Evolutionary conservation across 2,888 invertebrate species (phyloP).

Genomic region (Polymixis flavicincta): DNA sequence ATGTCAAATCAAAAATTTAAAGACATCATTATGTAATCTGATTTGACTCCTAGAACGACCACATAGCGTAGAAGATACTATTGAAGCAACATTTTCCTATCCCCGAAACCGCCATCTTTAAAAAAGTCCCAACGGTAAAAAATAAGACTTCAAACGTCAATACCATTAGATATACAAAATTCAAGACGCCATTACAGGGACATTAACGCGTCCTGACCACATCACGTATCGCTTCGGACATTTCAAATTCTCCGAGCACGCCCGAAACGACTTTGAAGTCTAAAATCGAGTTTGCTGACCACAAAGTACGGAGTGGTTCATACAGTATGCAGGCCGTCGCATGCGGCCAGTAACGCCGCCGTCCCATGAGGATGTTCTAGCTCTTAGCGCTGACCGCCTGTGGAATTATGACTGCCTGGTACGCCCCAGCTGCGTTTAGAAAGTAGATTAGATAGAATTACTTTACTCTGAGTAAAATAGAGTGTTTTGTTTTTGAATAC

Average conservation of each 20-base stretch:
- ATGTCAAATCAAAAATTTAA: too few species aligned
- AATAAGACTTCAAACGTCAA: constrained; percentile 53
- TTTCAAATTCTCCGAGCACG: constrained; percentile 68
- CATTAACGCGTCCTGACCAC: constrained; percentile 64
- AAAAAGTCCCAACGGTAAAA: constrained; percentile 23
- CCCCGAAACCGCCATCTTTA: not conserved
- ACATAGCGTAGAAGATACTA: not conserved
- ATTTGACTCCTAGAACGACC: not conserved
- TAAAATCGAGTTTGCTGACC: constrained; percentile 89
- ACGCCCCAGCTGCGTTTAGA: constrained; percentile 68
- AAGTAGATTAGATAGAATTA: constrained; percentile 69
- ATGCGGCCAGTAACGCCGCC: constrained; percentile 69
- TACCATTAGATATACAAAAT: constrained; percentile 56
- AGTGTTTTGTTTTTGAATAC: constrained; percentile 61
- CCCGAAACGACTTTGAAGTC: constrained; percentile 86
- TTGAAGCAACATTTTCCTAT: not conserved
- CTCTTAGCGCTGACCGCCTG: constrained; percentile 81
- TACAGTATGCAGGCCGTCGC: constrained; percentile 84
- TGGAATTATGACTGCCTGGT: constrained; percentile 78
- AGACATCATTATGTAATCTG: too few species aligned
- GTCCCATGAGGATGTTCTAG: constrained; percentile 77
- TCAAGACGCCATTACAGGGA: constrained; percentile 56
- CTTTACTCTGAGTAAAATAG: constrained; percentile 61
- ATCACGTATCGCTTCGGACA: constrained; percentile 69
- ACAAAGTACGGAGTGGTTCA: constrained; percentile 81